Evolutionary conservation across 2,888 invertebrate genomes (phyloP).

Genomic region (Caenorhabditis angaria): DNA sequence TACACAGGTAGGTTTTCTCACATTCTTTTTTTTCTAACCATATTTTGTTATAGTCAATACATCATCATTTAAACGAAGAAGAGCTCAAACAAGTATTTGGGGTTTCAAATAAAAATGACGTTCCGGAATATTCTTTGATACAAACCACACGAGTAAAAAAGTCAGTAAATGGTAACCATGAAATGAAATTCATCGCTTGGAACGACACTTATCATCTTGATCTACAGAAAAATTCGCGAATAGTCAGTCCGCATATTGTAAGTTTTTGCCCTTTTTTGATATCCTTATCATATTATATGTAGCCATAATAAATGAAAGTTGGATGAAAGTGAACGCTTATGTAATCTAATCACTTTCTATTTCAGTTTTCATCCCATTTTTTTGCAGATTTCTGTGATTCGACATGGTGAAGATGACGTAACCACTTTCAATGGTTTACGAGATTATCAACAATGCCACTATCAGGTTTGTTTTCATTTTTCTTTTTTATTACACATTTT

Average conservation of each 20-base stretch:
- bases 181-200: constrained; percentile 62
- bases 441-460: constrained; percentile 60
- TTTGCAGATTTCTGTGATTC: constrained; percentile 58
- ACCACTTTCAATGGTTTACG: constrained; percentile 50
- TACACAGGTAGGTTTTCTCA: constrained; percentile 28
- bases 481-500: constrained; percentile 4
- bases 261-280: constrained; percentile 10
- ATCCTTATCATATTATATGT: constrained; percentile 20
- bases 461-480: constrained; percentile 40
- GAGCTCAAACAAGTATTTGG: constrained; percentile 68
- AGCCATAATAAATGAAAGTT: constrained; percentile 8
- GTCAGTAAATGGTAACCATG: constrained; percentile 34
- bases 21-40: constrained; percentile 1
- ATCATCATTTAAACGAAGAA: constrained; percentile 60
- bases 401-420: constrained; percentile 49
- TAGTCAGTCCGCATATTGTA: constrained; percentile 62
- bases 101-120: constrained; percentile 58
- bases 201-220: constrained; percentile 64
- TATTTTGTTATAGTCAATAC: constrained; percentile 57
- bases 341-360: constrained; percentile 30
- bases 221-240: constrained; percentile 55
- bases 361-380: constrained; percentile 16
- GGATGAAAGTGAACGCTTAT: constrained; percentile 17
- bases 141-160: constrained; percentile 15
- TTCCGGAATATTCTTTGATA: constrained; percentile 49